Percentiles rank a stretch among this genome's conserved stretches.
Conservation (phyloP, 2,113 vertebrate genomes). For the Xiphophorus hellerii region DNA sequence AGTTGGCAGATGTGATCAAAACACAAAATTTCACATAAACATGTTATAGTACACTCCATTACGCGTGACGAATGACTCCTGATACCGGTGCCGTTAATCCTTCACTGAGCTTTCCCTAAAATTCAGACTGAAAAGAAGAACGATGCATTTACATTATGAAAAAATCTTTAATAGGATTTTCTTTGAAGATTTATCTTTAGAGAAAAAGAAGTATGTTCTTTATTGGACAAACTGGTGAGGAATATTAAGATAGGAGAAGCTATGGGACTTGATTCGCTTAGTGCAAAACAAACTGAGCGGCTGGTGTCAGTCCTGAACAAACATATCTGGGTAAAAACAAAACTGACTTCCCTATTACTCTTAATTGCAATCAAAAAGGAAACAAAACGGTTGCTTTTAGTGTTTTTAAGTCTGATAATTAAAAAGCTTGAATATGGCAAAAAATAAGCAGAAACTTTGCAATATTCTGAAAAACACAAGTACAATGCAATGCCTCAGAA, state of each 20-base stretch:
- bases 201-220: background rate
- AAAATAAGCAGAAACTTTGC: constrained; percentile 20
- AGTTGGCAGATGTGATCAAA: constrained; percentile 18
- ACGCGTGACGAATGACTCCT: constrained; percentile 30
- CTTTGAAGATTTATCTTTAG: constrained; percentile 19
- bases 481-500: constrained; percentile 28
- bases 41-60: constrained; percentile 41
- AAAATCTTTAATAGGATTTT: constrained; percentile 70
- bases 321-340: no score
- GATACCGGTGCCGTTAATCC: constrained; percentile 44
- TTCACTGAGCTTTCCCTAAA: constrained; percentile 1
- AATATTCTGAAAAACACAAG: constrained; percentile 33
- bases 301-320: no score
- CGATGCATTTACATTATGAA: constrained; percentile 37
- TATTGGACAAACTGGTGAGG: background rate
- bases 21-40: constrained; percentile 13
- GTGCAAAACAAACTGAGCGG: background rate
- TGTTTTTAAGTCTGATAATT: background rate
- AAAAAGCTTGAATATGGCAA: constrained; percentile 16
- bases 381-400: constrained; percentile 29
- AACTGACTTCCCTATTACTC: no score
- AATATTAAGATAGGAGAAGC: background rate
- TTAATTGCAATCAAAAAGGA: background rate
- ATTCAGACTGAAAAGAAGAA: background rate
- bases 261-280: background rate